These are phyloP conservation scores for Rhagoletis zephyria DNA, from an alignment of 1,140 invertebrate genomes.

Conservation along the genomic window DNA sequence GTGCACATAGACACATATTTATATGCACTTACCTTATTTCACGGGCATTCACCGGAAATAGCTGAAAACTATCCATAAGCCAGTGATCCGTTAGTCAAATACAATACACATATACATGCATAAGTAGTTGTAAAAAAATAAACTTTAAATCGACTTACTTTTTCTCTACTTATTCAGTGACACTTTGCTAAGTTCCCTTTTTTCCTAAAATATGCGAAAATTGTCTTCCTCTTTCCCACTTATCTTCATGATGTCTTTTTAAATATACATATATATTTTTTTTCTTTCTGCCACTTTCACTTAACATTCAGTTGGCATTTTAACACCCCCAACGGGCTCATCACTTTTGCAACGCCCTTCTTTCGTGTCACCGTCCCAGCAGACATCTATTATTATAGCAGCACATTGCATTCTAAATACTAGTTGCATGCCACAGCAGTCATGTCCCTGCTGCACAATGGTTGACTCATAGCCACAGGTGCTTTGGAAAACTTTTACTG, in stretches of 20 bases:
- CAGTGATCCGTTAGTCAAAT: too few relatives aligned
- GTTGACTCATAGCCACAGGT: conserved; percentile 29
- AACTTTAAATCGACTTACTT: too few relatives aligned
- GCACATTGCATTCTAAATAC: not conserved
- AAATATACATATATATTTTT: too few relatives aligned
- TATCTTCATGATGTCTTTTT: too few relatives aligned
- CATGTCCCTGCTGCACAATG: not conserved
- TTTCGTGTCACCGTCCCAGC: not conserved
- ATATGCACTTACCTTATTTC: not conserved
- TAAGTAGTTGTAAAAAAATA: too few relatives aligned
- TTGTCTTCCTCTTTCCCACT: too few relatives aligned
- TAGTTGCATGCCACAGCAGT: not conserved
- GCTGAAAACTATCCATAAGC: too few relatives aligned
- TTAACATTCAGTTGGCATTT: conserved; percentile 26
- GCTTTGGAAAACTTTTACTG: conserved; percentile 34
- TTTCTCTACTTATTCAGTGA: too few relatives aligned
- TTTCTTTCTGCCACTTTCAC: not conserved
- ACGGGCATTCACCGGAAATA: too few relatives aligned
- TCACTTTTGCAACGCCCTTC: conserved; percentile 2
- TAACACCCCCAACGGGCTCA: not conserved
- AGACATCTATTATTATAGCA: not conserved
- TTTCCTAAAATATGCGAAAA: too few relatives aligned
- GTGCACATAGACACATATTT: not conserved
- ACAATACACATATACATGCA: too few relatives aligned
- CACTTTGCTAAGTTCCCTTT: too few relatives aligned